Evolutionary conservation across 1,140 invertebrate genomes (phyloP), one percentile per base, ranked within the genome.

Genomic region (Drosophila takahashii): DNA sequence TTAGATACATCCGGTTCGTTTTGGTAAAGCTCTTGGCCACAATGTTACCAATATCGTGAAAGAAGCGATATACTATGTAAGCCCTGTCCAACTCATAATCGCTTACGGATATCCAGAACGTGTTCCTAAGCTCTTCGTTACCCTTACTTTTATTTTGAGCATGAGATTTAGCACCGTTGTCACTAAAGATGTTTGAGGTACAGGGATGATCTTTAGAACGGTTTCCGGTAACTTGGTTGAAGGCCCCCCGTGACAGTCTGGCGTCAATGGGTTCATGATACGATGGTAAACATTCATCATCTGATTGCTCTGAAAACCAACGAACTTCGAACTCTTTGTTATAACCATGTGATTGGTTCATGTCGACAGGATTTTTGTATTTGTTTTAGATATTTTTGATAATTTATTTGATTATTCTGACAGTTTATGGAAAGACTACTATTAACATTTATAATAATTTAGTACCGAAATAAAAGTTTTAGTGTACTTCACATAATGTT

Each of bases 91-190:
- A 1, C 2, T 50, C 48, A 37, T 71, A 85, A 4, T 58, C 78
- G 27, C 81, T 86, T 0, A 85, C 65, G 7, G 60, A 54, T 22
- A 85, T 66, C 81, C 81, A 85, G 2, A 77, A 74, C 0, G 42
- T 11, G 22, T 64, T 77, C 7, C 18, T 45, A 1, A 11, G 8
- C 4, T 64, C 37, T 32, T 48, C 13, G 13, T 8, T 11, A 1
- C 16, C 2, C 13, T 56, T 29, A 0, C 4, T 16, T 4, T 18
- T 5, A 5, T 3, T 15, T 41, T 41, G n/a, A n/a, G 15, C 36
- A 13, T 11, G 36, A n/a, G 41, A 18, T 16, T 4, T 18, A 1
- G 41, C 41, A 4, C n/a, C 11, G 29, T 13, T 11, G 18, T 22
- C 18, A 10, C 13, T 13, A 22, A 42, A 18, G 15, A n/a, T 18